These are phyloP conservation scores for Lottia gigantea DNA, from an alignment of 2,888 invertebrate genomes.

Conservation along the genomic window DNA sequence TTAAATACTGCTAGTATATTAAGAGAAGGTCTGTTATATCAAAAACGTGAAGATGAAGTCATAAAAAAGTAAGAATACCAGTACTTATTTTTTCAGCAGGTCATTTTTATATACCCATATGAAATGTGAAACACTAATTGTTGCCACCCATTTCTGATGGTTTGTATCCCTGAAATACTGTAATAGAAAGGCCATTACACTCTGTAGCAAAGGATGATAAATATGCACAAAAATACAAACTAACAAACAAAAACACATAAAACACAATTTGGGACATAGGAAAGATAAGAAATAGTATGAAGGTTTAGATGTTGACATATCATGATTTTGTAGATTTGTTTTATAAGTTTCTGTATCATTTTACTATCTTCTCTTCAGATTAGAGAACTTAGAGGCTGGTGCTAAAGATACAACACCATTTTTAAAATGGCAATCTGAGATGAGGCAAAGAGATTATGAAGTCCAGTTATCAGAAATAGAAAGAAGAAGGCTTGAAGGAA, in stretches of 20 bases:
- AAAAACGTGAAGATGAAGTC: slow-evolving; percentile 60
- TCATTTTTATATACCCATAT: too few relatives aligned
- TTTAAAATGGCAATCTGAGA: slow-evolving; percentile 64
- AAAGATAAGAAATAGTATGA: too few relatives aligned
- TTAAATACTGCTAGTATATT: slow-evolving; percentile 66
- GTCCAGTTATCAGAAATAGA: slow-evolving; percentile 62
- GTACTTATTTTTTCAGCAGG: too few relatives aligned
- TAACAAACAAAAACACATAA: too few relatives aligned
- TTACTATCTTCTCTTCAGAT: slow-evolving; percentile 34
- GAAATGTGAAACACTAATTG: too few relatives aligned
- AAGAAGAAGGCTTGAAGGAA: slow-evolving; percentile 62
- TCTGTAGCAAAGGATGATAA: too few relatives aligned
- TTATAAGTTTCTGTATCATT: not conserved
- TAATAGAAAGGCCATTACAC: too few relatives aligned
- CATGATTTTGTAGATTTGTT: not conserved
- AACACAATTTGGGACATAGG: too few relatives aligned
- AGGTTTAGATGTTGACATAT: too few relatives aligned
- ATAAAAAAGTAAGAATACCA: slow-evolving; percentile 54
- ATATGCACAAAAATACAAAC: too few relatives aligned
- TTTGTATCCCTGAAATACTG: too few relatives aligned
- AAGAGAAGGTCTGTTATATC: slow-evolving; percentile 64
- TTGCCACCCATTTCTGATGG: too few relatives aligned
- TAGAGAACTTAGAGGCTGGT: slow-evolving; percentile 63
- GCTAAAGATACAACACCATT: slow-evolving; percentile 61
- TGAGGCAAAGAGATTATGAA: slow-evolving; percentile 61